phyloP scores from a whole-genome alignment of 2,797 vertebrate genomes.

The Sciurus carolinensis region DNA sequence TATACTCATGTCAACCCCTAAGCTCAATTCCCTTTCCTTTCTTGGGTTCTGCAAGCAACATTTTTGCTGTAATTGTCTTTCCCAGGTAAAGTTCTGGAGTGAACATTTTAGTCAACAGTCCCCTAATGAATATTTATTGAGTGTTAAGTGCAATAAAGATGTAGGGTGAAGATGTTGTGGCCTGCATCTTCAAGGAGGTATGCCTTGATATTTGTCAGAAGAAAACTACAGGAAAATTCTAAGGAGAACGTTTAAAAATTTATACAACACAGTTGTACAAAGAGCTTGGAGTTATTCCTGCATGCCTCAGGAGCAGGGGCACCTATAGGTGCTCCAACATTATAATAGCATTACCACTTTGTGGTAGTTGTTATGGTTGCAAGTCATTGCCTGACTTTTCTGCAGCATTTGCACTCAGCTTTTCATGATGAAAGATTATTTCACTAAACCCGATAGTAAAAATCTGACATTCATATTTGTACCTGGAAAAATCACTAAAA shows the following conservation, averaged over 20 bases:
- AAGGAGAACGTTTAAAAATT: background rate
- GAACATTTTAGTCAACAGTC: slow-evolving; percentile 28
- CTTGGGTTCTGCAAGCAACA: background rate
- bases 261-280: background rate
- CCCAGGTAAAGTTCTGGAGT: background rate
- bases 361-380: slow-evolving; percentile 60
- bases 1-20: background rate
- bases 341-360: slow-evolving; percentile 56
- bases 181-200: background rate
- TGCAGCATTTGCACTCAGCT: slow-evolving; percentile 50
- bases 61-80: background rate
- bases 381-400: slow-evolving; percentile 46
- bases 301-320: background rate
- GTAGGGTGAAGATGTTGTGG: background rate
- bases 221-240: background rate
- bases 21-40: background rate
- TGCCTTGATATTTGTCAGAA: background rate
- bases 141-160: background rate
- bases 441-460: slow-evolving; percentile 54
- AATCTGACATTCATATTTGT: background rate
- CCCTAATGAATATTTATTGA: slow-evolving; percentile 28
- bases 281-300: background rate
- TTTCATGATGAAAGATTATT: background rate
- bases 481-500: slow-evolving; percentile 20
- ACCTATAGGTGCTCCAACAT: background rate